Evolutionary conservation across 2,888 invertebrate genomes (phyloP).

Genomic region (Agrilus mali): DNA sequence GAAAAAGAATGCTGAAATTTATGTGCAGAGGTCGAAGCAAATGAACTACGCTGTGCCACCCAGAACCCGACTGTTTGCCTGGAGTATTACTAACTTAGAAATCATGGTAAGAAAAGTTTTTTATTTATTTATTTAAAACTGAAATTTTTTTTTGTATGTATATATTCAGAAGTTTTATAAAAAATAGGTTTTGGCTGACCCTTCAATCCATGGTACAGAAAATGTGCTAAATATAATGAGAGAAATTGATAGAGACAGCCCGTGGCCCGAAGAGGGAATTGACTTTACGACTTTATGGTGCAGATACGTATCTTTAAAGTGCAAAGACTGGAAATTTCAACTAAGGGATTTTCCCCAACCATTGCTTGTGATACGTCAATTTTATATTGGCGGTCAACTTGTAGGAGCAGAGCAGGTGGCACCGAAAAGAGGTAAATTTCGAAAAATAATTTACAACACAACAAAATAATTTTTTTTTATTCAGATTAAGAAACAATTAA

Average conservation of each 20-base stretch:
- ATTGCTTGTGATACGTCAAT: conserved; percentile 68
- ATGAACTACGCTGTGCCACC: conserved; percentile 45
- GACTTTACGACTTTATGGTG: conserved; percentile 92
- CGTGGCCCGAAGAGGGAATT: conserved; percentile 81
- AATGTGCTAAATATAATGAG: conserved; percentile 61
- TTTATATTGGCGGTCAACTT: conserved; percentile 80
- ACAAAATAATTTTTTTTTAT: too few relatives aligned
- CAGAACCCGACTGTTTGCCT: conserved; percentile 71
- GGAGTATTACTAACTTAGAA: conserved; percentile 65
- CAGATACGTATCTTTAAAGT: conserved; percentile 68
- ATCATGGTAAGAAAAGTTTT: conserved; percentile 31
- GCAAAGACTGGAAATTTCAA: conserved; percentile 76
- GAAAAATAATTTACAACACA: too few relatives aligned
- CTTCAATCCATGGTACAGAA: conserved; percentile 68
- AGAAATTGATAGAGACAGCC: conserved; percentile 78
- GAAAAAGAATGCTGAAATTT: conserved; percentile 89
- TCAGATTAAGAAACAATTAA: too few relatives aligned
- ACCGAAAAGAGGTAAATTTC: conserved; percentile 35
- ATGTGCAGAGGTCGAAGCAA: conserved; percentile 78
- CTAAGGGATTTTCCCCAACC: conserved; percentile 94
- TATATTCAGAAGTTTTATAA: background rate
- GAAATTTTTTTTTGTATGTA: background rate
- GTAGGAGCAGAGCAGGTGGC: conserved; percentile 82
- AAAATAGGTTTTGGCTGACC: conserved; percentile 58
- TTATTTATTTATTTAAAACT: background rate